A percentile compares a stretch with the other conserved stretches of the same genome.
These are phyloP conservation scores for Papilio helenus DNA, from an alignment of 1,140 invertebrate genomes.

Conservation along the genomic window DNA sequence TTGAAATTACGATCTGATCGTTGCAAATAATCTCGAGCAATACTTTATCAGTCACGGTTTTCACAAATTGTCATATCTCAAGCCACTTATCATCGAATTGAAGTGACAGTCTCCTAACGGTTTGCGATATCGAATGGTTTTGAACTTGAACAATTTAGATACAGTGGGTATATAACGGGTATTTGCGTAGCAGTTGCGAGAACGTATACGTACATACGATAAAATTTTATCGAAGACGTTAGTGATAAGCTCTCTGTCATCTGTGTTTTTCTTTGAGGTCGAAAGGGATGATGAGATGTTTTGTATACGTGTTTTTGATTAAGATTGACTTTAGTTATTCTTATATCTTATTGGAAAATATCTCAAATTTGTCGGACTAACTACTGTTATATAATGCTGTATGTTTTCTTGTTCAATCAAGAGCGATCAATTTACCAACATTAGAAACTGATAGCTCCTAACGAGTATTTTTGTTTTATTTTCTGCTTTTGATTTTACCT, in stretches of 20 bases:
- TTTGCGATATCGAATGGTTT: neutral
- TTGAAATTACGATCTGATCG: neutral
- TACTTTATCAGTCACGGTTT: conserved; percentile 9
- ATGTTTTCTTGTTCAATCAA: neutral
- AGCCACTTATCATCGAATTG: neutral
- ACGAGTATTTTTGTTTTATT: neutral
- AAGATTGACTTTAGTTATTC: no score
- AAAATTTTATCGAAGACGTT: no score
- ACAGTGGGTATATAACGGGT: no score
- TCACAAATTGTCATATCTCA: neutral
- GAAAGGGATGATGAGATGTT: no score
- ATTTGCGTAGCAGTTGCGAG: no score
- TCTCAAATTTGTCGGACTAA: no score
- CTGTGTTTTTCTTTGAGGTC: no score
- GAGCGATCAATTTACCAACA: neutral
- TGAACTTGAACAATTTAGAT: neutral
- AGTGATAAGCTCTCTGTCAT: no score
- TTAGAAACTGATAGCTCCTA: neutral
- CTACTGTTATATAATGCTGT: no score
- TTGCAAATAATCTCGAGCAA: conserved; percentile 11
- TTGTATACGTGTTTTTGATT: no score
- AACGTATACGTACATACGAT: no score
- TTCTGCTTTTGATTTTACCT: neutral
- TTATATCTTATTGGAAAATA: no score
- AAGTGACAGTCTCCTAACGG: neutral